Base-by-base conservation (phyloP, 2,888 invertebrate genomes). In the Ectemnius continuus region DNA sequence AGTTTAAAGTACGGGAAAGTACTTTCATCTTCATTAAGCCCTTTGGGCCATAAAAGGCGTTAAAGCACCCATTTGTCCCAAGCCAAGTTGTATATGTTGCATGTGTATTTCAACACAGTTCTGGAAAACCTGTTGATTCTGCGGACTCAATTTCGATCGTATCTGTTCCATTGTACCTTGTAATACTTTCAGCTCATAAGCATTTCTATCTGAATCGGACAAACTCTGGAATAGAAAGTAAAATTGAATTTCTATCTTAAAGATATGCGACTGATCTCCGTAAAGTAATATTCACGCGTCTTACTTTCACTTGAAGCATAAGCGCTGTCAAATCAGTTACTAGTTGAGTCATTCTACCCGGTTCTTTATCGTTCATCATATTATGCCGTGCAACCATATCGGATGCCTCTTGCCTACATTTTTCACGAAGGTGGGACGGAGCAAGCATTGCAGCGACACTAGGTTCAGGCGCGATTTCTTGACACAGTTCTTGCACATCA, bases 141-240 rank as follows among this genome's bases (percentile, higher is more conserved):
- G 92, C 2, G 94, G 94, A 82, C 94, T 94, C 68, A 98, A 91
- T 86, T 96, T 95, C 73, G 94, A 93, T 91, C 97, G 96, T 64
- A 98, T 96, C 88, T 97, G 96, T 86, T 96, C 95, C 92, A 98
- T 95, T 56, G 98, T 97, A 20, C 97, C 98, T 91, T 97, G 97
- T 59, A 98, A 92, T 20, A 97, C 96, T 91, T 96, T 96, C 67
- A 98, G 92, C 89, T 98, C 98, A 91, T 97, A 97, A 2, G 97
- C 96, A 91, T 97, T 98, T 89, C 96, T 94, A 88, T 97, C 95
- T 1, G 95, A 95, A 90, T 95, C 95, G 6, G 96, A 93, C 72
- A 94, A 91, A 88, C 94, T 94, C 93, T 93, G 86, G 13, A 84
- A 84, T 70, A 61, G 20, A 47, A 48, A n/a, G 36, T 36, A 36